Conservation (phyloP, 2,113 vertebrate species). For the Falco punctatus region DNA sequence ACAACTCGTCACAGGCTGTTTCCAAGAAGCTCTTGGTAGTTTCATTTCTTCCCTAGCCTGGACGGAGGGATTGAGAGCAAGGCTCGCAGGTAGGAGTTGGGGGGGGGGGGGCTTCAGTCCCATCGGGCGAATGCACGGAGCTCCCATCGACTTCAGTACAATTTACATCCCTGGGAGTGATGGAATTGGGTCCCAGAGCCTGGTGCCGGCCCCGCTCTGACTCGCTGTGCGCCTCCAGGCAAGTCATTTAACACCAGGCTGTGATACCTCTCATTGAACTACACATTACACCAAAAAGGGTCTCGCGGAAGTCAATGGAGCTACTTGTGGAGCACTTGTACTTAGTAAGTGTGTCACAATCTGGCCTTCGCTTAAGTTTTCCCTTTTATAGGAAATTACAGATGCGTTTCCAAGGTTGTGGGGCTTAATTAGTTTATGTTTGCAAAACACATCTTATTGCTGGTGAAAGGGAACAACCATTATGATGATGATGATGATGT, state of each 20-base stretch:
- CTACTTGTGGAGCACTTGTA: slow-evolving; percentile 54
- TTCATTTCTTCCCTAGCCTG: background rate
- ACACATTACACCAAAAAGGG: slow-evolving; percentile 52
- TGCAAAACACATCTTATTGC: slow-evolving; percentile 59
- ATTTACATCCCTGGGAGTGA: slow-evolving; percentile 27
- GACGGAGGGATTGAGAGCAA: background rate
- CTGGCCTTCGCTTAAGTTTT: slow-evolving; percentile 52
- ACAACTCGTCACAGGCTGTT: background rate
- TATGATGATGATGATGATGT: slow-evolving; percentile 48
- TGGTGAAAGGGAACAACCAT: slow-evolving; percentile 52
- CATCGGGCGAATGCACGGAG: accelerated
- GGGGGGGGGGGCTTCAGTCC: background rate
- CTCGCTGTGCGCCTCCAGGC: slow-evolving; percentile 1
- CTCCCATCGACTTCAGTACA: background rate
- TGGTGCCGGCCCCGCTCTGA: background rate
- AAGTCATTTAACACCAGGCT: slow-evolving; percentile 59
- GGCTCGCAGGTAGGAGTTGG: background rate
- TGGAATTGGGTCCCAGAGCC: slow-evolving; percentile 38
- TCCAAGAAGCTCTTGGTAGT: background rate
- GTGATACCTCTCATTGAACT: slow-evolving; percentile 61
- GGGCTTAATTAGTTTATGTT: slow-evolving; percentile 69
- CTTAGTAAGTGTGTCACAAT: slow-evolving; percentile 69
- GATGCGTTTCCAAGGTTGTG: slow-evolving; percentile 61
- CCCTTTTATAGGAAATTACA: slow-evolving; percentile 62
- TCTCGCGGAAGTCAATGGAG: slow-evolving; percentile 52